Evolutionary conservation across 2,888 invertebrate species (phyloP), one percentile per base, ranked within the genome.

Genomic region (Chorisops tibialis): DNA sequence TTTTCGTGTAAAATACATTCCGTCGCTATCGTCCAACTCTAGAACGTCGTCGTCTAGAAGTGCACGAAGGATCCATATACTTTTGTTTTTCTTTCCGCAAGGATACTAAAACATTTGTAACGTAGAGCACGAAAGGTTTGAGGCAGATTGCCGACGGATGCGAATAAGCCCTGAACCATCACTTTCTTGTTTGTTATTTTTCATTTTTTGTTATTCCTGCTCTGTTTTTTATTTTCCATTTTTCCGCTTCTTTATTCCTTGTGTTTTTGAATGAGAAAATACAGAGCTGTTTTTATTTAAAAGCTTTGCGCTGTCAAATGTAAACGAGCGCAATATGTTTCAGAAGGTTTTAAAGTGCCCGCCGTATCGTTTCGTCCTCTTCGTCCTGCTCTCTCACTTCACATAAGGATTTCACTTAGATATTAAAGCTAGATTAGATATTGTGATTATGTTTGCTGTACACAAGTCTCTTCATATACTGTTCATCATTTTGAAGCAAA

Each of bases 311-410:
- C 37, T 50, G 50, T 50, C 50, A 50, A 35, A 30, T 50, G 50
- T 35, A 50, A 50, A 50, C 50, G 50, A 50, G 50, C 50, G 50
- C 50, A 50, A 50, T 50, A 50, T 50, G 14, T 50, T 35, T 50
- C 18, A n/a, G 50, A n/a, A 35, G 50, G 16, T 14, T 24, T 16
- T 50, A n/a, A 24, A 50, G 37, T 50, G 50, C 50, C 18, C 7
- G 16, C 30, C 7, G n/a, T 41, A n/a, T 41, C 16, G 30, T 14
- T 30, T 48, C n/a, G 24, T 30, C 16, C 24, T 24, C 24, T 7
- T 24, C 24, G 7, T 24, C n/a, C n/a, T n/a, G n/a, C n/a, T 24
- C 24, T 24, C 7, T 24, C 24, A 24, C 24, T 4, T 7, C 24
- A n/a, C 7, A 24, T 7, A 24, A 24, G 19, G n/a, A 9, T 3